Evolutionary conservation across 2,113 vertebrate genomes (phyloP), one percentile per base, ranked within the genome.

Genomic region (Bungarus multicinctus): DNA sequence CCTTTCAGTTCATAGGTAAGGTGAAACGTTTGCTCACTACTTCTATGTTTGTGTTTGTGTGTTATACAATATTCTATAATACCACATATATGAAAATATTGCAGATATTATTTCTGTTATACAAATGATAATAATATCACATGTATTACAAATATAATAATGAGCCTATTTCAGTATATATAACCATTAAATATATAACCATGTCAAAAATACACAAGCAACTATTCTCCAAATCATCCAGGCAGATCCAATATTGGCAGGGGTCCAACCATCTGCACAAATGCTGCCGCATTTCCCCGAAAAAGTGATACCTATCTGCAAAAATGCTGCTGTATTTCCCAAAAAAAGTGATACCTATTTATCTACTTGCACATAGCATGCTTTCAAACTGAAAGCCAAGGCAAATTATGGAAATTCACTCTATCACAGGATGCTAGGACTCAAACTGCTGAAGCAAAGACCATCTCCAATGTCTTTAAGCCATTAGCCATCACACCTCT

Each of bases 1-100:
- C 25, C 0, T n/a, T 93, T 52, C 87, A 20, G 45, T 54, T 95
- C 90, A 91, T 88, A 90, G 94, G 91, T 91, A 90, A 93, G 92
- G 0, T 0, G 12, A 89, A 16, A 52, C 4, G 69, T 90, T 89
- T 50, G 23, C 11, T 94, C 60, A 47, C 53, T 43, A 60, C 16
- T 43, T 92, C 52, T 87, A 1, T 54, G 4, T 57, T 87, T 89
- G 2, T 50, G 18, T 81, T 18, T 81, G 34, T 81, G n/a, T 53
- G 54, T 22, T 89, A 55, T 92, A 43, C 34, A 47, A 53, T 47
- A 27, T 11, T 53, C 54, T 50, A 81, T 47, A 87, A 25, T 6
- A 58, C 54, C 69, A 39, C 18, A 22, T 43, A 39, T 81, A 43
- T 39, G 74, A 16, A 27, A 85, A 90, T 53, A 50, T 53, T 64